Percentiles rank a stretch among this genome's conserved stretches.
Conservation (phyloP, 2,888 invertebrate genomes). For the Agrotis puta region DNA sequence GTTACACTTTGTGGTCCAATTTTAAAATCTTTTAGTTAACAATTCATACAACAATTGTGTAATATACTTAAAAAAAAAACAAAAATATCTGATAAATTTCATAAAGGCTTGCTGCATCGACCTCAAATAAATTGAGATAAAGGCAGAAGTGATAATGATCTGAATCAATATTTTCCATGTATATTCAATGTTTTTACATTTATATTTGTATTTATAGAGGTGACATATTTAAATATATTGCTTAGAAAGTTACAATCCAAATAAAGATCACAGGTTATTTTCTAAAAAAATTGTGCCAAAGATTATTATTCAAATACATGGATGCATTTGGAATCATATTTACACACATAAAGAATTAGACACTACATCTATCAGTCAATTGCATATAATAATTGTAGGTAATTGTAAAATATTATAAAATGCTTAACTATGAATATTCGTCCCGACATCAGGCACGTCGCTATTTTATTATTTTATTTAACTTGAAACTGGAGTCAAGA, state of each 20-base stretch:
- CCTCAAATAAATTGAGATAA: no score
- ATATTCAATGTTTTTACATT: background rate
- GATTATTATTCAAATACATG: slow-evolving; percentile 67
- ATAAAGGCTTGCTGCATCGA: background rate
- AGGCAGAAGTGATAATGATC: background rate
- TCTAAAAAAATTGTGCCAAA: slow-evolving; percentile 80
- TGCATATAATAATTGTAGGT: slow-evolving; percentile 73
- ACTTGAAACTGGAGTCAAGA: slow-evolving; percentile 46
- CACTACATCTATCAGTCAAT: slow-evolving; percentile 89
- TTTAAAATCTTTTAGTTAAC: slow-evolving; percentile 23
- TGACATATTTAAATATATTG: slow-evolving; percentile 35
- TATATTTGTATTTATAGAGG: slow-evolving; percentile 9
- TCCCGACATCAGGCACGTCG: slow-evolving; percentile 34
- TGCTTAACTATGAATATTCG: slow-evolving; percentile 50
- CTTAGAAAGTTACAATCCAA: slow-evolving; percentile 66
- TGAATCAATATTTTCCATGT: background rate
- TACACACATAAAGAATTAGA: slow-evolving; percentile 76
- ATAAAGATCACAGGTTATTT: slow-evolving; percentile 81
- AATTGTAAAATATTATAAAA: slow-evolving; percentile 69
- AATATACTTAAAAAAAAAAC: background rate
- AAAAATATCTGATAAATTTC: background rate
- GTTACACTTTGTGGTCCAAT: slow-evolving; percentile 35
- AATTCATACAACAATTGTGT: slow-evolving; percentile 3
- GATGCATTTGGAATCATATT: slow-evolving; percentile 67
- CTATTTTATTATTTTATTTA: slow-evolving; percentile 27